Evolutionary conservation across 2,888 invertebrate genomes (phyloP).

Genomic region (Minunthozetes semirufus): DNA sequence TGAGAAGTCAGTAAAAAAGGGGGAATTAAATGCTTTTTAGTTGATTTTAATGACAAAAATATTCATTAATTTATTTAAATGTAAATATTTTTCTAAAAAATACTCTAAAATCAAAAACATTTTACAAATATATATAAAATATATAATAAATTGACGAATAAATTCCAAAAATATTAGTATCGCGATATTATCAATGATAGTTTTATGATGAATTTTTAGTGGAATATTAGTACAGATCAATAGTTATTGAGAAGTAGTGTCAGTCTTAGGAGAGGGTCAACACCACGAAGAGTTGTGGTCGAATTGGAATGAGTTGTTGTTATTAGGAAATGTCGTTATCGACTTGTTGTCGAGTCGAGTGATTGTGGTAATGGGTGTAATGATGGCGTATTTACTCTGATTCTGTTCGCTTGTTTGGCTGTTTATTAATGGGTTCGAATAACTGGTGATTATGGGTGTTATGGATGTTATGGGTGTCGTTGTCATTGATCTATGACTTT

Average conservation of each 20-base stretch:
- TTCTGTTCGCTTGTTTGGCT: neutral
- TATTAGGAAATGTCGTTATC: neutral
- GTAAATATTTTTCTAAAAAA: neutral
- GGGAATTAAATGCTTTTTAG: no score
- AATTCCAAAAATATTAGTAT: neutral
- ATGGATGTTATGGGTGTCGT: neutral
- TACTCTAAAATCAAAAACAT: neutral
- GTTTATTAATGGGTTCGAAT: slow-evolving; percentile 9
- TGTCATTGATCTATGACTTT: neutral
- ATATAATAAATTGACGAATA: neutral
- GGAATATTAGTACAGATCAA: neutral
- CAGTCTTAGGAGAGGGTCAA: neutral
- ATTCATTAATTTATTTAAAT: neutral
- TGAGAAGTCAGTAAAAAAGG: no score
- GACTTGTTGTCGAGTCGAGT: slow-evolving; percentile 17
- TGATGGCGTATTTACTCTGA: slow-evolving; percentile 23
- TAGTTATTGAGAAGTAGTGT: neutral
- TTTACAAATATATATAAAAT: neutral
- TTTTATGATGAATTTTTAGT: neutral
- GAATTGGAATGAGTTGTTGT: neutral
- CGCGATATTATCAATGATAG: no score
- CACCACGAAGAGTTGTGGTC: slow-evolving; percentile 20
- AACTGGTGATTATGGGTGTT: neutral
- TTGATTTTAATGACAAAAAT: neutral
- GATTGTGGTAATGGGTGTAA: no score